phyloP scores from a whole-genome alignment of 2,888 invertebrate genomes.

The Amorpha juglandis region DNA sequence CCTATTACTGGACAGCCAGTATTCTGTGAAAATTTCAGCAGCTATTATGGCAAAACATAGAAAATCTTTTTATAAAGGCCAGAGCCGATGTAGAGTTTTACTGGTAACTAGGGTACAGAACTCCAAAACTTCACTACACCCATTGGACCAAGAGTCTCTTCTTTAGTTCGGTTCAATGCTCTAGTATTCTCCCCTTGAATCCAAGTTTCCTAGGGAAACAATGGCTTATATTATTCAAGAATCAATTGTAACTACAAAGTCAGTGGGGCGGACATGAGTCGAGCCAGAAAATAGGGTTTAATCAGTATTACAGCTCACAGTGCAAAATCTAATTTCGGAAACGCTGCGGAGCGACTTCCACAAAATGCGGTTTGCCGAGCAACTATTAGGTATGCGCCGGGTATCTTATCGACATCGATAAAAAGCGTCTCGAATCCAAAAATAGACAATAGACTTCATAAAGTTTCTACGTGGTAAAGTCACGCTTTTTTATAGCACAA shows the following conservation, averaged over 20 bases:
- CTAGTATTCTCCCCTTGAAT: neutral
- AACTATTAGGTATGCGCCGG: slow-evolving; percentile 48
- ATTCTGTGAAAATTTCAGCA: too few relatives aligned
- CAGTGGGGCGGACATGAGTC: neutral
- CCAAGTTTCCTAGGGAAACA: neutral
- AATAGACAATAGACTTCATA: too few relatives aligned
- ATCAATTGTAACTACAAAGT: slow-evolving; percentile 19
- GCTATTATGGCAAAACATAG: too few relatives aligned
- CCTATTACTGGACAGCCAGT: too few relatives aligned
- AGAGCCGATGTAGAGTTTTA: too few relatives aligned
- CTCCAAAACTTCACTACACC: too few relatives aligned
- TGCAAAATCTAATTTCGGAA: slow-evolving; percentile 74
- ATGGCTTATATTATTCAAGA: slow-evolving; percentile 1
- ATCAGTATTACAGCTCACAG: slow-evolving; percentile 68
- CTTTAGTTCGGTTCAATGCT: neutral
- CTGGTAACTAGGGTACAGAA: too few relatives aligned
- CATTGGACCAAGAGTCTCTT: too few relatives aligned
- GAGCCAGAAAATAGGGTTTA: slow-evolving; percentile 44
- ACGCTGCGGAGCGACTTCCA: slow-evolving; percentile 59
- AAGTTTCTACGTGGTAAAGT: too few relatives aligned
- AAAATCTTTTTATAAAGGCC: too few relatives aligned
- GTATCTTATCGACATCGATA: slow-evolving; percentile 18
- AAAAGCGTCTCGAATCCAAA: too few relatives aligned
- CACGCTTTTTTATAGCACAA: too few relatives aligned
- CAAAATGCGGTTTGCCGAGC: slow-evolving; percentile 69